Base-by-base conservation (phyloP, 2,888 invertebrate genomes). In the Oscheius sp. region DNA sequence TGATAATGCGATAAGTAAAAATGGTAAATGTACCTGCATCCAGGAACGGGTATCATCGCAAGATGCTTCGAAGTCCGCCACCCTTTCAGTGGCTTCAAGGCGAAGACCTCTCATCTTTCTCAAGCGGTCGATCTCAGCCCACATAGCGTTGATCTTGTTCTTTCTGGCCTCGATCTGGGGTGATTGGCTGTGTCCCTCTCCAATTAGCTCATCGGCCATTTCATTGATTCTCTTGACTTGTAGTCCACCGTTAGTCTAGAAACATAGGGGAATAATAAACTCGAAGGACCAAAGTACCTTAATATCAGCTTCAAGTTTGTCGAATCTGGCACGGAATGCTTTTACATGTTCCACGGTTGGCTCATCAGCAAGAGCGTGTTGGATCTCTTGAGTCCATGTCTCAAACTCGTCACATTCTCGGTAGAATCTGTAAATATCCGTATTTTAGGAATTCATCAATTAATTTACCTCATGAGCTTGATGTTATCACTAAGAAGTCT, bases 371-470 rank as follows among this genome's bases (percentile, higher is more conserved):
- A 96, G 91, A 91, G 96, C 92, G 87, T 93, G 93, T 89, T 96
- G 96, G 83, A 96, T 96, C 52, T 97, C 97, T 85, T 93, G 93
- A 90, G 97, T 95, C 97, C 98, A 99, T 41, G 74, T 93, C 89
- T 97, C 96, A 89, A 99, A 96, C 90, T 96, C 96, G 86, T 97
- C 96, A 89, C 98, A 98, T 88, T 98, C 97, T 12, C 94, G 92
- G 90, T 95, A 96, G 91, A 98, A 96, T 69, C 93, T 93, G 90
- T 94, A 96, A 56, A n/a, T n/a, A n/a, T n/a, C n/a, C n/a, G n/a
- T 45, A 63, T 29, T n/a, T 16, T n/a, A 41, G 21, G n/a, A 12
- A 16, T 35, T 3, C 35, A 6, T 12, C 23, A 6, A 49, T 12
- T 41, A 7, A 12, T n/a, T 45, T 18, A 76, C 76, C 71, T 76